phyloP scores from a whole-genome alignment of 1,140 invertebrate genomes.

The Portunus trituberculatus region DNA sequence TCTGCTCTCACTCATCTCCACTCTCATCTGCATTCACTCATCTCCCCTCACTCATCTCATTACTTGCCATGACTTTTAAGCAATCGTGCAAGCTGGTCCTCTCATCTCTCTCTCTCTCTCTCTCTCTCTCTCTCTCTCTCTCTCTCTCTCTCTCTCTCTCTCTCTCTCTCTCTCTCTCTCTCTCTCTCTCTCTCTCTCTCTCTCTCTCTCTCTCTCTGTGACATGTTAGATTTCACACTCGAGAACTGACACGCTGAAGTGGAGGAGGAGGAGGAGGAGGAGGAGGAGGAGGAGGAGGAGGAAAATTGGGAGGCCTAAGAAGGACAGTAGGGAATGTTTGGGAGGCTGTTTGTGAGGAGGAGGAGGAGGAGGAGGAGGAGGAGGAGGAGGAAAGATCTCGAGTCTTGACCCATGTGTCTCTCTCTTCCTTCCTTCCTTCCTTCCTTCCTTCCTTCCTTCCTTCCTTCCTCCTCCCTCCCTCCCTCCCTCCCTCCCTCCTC shows the following conservation, averaged over 20 bases:
- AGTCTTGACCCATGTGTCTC: background rate
- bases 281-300: background rate
- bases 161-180: constrained; percentile 20
- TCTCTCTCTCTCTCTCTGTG: background rate
- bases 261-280: background rate
- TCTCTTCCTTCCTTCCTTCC: background rate
- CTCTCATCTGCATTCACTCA: too few relatives aligned
- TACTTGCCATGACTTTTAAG: background rate
- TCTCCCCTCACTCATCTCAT: too few relatives aligned
- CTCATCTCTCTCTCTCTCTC: background rate
- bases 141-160: constrained; percentile 20
- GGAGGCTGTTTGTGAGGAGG: too few relatives aligned
- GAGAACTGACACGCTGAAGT: background rate
- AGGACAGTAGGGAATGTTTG: background rate
- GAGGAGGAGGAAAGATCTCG: background rate
- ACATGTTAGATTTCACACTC: constrained; percentile 1
- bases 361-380: too few relatives aligned
- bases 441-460: background rate
- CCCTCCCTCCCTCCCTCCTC: too few relatives aligned
- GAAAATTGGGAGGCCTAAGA: background rate
- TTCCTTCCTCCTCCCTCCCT: background rate
- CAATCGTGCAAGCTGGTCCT: background rate
- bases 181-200: constrained; percentile 20
- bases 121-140: constrained; percentile 13
- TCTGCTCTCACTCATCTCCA: too few relatives aligned